A percentile compares a stretch with the other conserved stretches of the same genome.
phyloP scores from a whole-genome alignment of 2,113 vertebrate genomes.

The Sinocyclocheilus rhinocerous region DNA sequence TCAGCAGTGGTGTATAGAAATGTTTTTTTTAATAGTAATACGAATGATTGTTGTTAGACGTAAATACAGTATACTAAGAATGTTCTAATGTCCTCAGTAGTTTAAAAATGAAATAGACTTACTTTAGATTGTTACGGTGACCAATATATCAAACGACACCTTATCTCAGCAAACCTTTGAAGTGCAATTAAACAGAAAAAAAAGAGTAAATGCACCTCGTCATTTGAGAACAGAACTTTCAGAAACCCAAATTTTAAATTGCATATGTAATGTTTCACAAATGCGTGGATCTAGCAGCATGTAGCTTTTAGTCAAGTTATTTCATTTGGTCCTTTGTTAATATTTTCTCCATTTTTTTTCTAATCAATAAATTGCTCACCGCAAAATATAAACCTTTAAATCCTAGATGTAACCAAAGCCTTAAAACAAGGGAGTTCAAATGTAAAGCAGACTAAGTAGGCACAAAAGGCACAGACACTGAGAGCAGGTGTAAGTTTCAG shows the following conservation, averaged over 20 bases:
- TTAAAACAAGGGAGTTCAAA: slow-evolving; percentile 43
- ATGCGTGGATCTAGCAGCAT: neutral
- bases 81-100: neutral
- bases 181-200: neutral
- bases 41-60: neutral
- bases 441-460: slow-evolving; percentile 43
- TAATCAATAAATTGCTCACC: slow-evolving; percentile 1
- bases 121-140: neutral
- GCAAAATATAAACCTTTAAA: slow-evolving; percentile 42
- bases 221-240: neutral
- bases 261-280: neutral
- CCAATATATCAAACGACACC: neutral
- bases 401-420: slow-evolving; percentile 36
- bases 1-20: neutral
- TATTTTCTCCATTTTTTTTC: neutral
- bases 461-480: slow-evolving; percentile 53
- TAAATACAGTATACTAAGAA: neutral
- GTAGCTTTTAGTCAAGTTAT: neutral
- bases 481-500: slow-evolving; percentile 75
- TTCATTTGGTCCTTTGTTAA: neutral
- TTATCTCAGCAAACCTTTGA: neutral
- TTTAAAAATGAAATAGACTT: neutral
- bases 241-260: neutral
- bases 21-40: neutral
- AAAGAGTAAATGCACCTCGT: neutral